Conservation (phyloP, 2,888 invertebrate species). For the Melieria picta region DNA sequence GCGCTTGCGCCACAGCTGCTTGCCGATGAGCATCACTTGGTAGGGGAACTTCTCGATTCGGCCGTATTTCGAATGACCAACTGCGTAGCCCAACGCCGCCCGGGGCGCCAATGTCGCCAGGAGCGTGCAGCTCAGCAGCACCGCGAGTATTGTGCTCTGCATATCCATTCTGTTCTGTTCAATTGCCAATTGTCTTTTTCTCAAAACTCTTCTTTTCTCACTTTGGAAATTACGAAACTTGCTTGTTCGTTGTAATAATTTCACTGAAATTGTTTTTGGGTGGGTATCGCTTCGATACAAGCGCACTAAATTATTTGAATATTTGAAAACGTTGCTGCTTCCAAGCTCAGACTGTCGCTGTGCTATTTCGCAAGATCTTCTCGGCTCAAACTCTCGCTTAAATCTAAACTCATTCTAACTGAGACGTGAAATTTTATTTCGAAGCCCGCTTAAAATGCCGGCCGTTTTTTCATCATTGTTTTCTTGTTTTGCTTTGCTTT, state of each 20-base stretch:
- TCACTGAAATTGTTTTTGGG: constrained; percentile 14
- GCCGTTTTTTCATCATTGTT: constrained; percentile 6
- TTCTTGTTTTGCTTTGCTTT: constrained; percentile 28
- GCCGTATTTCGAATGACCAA: constrained; percentile 60
- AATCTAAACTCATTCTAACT: constrained; percentile 62
- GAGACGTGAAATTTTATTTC: constrained; percentile 60
- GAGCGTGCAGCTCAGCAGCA: constrained; percentile 31
- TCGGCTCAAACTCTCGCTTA: constrained; percentile 57
- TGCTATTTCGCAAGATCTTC: constrained; percentile 47
- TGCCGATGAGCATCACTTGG: constrained; percentile 65
- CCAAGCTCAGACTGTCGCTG: constrained; percentile 13
- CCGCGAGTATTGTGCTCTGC: constrained; percentile 8
- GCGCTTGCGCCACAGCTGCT: constrained; percentile 58
- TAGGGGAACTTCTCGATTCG: constrained; percentile 62
- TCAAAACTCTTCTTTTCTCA: constrained; percentile 18
- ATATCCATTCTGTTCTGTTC: constrained; percentile 20
- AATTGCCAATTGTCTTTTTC: constrained; percentile 2
- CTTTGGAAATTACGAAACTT: constrained; percentile 19
- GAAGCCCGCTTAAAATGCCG: constrained; percentile 38
- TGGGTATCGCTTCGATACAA: constrained; percentile 5
- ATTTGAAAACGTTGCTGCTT: no score
- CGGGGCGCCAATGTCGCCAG: constrained; percentile 8
- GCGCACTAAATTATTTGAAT: no score
- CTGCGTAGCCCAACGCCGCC: constrained; percentile 50
- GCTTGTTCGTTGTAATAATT: constrained; percentile 20